Percentiles rank a stretch among this genome's conserved stretches.
Conservation (phyloP, 2,113 vertebrate genomes). For the Cololabis saira region DNA sequence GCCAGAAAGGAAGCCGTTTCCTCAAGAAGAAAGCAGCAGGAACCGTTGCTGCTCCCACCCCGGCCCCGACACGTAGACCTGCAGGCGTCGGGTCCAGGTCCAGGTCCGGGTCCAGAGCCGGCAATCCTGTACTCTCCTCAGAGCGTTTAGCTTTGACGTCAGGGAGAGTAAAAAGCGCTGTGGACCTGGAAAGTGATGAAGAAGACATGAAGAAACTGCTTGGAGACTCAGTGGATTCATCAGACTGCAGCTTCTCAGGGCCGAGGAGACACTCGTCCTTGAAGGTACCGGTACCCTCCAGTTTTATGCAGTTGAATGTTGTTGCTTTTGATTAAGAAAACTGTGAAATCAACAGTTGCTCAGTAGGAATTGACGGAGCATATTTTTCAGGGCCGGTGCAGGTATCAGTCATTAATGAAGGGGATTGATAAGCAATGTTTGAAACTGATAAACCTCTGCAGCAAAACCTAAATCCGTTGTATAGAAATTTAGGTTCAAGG, state of each 20-base stretch:
- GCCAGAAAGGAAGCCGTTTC: conserved; percentile 57
- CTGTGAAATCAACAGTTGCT: too few relatives aligned
- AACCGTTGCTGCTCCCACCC: neutral
- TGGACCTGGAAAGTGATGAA: conserved; percentile 79
- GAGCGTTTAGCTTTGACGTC: neutral
- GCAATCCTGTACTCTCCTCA: neutral
- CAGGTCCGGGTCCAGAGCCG: conserved; percentile 8
- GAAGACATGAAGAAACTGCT: conserved; percentile 78
- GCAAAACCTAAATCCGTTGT: too few relatives aligned
- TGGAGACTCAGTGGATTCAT: conserved; percentile 66
- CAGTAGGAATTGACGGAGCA: neutral
- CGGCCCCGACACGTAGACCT: neutral
- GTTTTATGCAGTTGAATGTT: neutral
- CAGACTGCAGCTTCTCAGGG: conserved; percentile 33
- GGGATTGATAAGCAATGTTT: too few relatives aligned
- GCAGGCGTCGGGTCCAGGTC: conserved; percentile 1
- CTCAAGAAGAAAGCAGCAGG: conserved; percentile 68
- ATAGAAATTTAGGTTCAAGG: too few relatives aligned
- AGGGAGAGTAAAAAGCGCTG: conserved; percentile 8
- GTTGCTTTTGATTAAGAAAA: neutral
- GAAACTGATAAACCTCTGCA: too few relatives aligned
- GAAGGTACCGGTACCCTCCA: conserved; percentile 56
- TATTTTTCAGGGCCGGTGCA: too few relatives aligned
- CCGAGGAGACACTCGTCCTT: conserved; percentile 18
- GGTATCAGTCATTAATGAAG: too few relatives aligned